Evolutionary conservation across 2,888 invertebrate species (phyloP).

Genomic region (Odontothrips loti): DNA sequence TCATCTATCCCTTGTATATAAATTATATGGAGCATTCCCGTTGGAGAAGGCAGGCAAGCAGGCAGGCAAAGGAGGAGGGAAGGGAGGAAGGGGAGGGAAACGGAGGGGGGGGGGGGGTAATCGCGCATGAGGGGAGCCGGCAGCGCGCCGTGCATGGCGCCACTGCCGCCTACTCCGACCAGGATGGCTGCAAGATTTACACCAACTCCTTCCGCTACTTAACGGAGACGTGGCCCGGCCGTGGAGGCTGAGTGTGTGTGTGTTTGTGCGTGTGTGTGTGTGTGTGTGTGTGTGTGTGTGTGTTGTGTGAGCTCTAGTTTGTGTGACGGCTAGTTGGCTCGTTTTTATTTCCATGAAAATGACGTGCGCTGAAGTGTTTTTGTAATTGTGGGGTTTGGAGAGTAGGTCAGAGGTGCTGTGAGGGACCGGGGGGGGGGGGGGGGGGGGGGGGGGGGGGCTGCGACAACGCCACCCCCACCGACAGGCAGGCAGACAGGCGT

Average conservation of each 20-base stretch:
- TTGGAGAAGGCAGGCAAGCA: not conserved
- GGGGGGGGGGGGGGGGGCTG: not conserved
- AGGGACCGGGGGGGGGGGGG: too few species aligned
- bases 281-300: too few species aligned
- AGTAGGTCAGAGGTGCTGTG: not conserved
- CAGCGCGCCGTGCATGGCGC: not conserved
- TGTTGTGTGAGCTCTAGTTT: not conserved
- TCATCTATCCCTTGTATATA: not conserved
- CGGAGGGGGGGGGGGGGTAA: not conserved
- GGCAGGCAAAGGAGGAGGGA: not conserved
- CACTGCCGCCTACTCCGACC: not conserved
- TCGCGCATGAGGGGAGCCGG: slow-evolving; percentile 7
- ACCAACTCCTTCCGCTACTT: slow-evolving; percentile 22
- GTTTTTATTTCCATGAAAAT: too few species aligned
- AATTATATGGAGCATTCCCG: not conserved
- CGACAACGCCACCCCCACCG: too few species aligned
- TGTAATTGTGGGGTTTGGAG: too few species aligned
- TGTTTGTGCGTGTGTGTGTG: too few species aligned
- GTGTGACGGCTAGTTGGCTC: too few species aligned
- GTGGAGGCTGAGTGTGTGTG: not conserved
- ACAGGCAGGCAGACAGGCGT: too few species aligned
- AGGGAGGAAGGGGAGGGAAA: not conserved
- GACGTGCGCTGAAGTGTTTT: too few species aligned
- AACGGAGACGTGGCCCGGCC: slow-evolving; percentile 1
- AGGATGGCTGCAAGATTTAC: not conserved